Base-by-base conservation (phyloP, 1,140 invertebrate species). In the Drosophila nigromelanica region DNA sequence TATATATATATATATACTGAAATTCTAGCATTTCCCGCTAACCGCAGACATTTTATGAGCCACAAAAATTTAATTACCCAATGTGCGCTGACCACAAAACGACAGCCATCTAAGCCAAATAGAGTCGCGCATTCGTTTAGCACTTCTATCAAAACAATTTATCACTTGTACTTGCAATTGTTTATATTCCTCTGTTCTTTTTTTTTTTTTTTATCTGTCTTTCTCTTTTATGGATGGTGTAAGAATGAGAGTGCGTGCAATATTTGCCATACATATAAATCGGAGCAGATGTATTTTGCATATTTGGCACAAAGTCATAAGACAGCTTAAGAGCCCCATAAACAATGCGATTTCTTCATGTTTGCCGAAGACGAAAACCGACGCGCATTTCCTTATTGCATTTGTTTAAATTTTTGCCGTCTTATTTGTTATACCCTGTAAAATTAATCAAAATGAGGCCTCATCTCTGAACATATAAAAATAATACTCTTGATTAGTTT, bases 301-400 rank as follows among this genome's bases (percentile, higher is more conserved):
- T 39, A 61, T 73, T 42, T 37, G 15, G 50, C 54, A 39, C 54
- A 69, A 27, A 64, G 54, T 72, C 37, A 45, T 75, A 52, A 35
- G 37, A 24, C 54, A 39, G 42, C 24, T n/a, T 40, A 27, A 30
- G 43, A 48, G 48, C 55, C 27, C 5, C 55, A 63, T 73, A 73
- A 78, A 78, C 67, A 63, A 54, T 54, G 40, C 10, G 18, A 42
- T 27, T 51, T 51, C 48, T 18, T 51, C 27, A 51, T 50, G 27
- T 50, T 50, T 30, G 48, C n/a, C 48, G 45, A 27, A 50, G 27
- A 4, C 35, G 15, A 52, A 63, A 43, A 6, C 39, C 30, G 40
- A 35, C 14, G 48, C 51, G 51, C 54, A 79, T 76, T 83, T 82
- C 80, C 80, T 79, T 76, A 82, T 83, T 78, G 76, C 80, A 82